Evolutionary conservation across 2,888 invertebrate species (phyloP).

Genomic region (Matsumyia berberina): DNA sequence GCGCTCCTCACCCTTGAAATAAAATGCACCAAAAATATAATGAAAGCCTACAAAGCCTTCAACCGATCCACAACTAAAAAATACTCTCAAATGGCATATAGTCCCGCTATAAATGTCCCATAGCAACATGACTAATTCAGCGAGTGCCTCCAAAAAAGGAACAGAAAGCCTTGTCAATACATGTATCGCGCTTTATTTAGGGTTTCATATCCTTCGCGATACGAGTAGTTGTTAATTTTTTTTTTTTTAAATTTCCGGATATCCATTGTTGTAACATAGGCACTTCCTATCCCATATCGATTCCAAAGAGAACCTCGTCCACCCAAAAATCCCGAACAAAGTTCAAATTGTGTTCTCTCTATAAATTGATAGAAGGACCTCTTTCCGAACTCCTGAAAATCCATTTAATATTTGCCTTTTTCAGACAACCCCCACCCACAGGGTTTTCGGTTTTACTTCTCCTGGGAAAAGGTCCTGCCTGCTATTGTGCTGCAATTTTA

Average conservation of each 20-base stretch:
- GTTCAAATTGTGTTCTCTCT: slow-evolving; percentile 55
- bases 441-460: slow-evolving; percentile 10
- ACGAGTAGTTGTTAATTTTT: slow-evolving; percentile 36
- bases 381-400: slow-evolving; percentile 50
- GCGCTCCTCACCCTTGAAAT: too few species aligned
- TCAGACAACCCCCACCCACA: slow-evolving; percentile 10
- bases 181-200: not conserved
- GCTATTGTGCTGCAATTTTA: slow-evolving; percentile 71
- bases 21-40: too few species aligned
- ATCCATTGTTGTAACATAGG: slow-evolving; percentile 34
- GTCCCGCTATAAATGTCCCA: too few species aligned
- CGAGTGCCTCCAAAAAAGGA: too few species aligned
- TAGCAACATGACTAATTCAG: too few species aligned
- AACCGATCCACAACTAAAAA: too few species aligned
- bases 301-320: slow-evolving; percentile 15
- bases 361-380: slow-evolving; percentile 67
- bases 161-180: too few species aligned
- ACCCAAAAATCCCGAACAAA: slow-evolving; percentile 32
- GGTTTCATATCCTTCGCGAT: slow-evolving; percentile 17
- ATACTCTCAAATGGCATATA: too few species aligned
- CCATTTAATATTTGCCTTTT: slow-evolving; percentile 72
- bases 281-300: slow-evolving; percentile 23
- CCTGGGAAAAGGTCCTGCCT: not conserved
- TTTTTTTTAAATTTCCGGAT: slow-evolving; percentile 60
- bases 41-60: too few species aligned